Conservation (phyloP, 1,140 invertebrate genomes). For the Zaprionus africanus region DNA sequence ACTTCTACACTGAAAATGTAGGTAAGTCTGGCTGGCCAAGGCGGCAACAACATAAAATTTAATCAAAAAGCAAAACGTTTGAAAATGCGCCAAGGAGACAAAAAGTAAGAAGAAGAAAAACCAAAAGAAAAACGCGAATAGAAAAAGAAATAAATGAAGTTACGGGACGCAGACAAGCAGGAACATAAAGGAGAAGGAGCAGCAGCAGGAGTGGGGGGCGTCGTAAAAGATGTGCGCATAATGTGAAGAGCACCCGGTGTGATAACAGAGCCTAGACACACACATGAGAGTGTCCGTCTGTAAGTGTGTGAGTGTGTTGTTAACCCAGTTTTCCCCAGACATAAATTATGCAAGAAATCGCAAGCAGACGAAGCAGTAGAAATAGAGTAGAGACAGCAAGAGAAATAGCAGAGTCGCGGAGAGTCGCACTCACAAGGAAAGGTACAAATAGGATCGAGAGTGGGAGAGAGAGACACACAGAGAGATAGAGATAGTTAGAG, state of each 20-base stretch:
- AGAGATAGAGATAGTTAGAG: not conserved
- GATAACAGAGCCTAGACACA: conserved; percentile 65
- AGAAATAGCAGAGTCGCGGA: not conserved
- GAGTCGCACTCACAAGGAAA: conserved; percentile 7
- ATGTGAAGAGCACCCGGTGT: conserved; percentile 71
- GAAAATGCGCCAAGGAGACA: conserved; percentile 68
- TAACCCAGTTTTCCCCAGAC: conserved; percentile 75
- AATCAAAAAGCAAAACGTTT: conserved; percentile 78
- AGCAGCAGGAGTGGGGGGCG: not conserved
- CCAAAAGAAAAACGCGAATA: not conserved
- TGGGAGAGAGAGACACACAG: not conserved
- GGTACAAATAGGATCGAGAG: conserved; percentile 32
- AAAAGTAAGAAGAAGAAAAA: conserved; percentile 19
- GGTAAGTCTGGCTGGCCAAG: conserved; percentile 60
- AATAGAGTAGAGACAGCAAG: conserved; percentile 39
- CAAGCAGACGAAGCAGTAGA: conserved; percentile 42
- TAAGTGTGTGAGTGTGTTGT: conserved; percentile 45
- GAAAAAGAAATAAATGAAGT: conserved; percentile 26
- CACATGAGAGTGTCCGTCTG: not conserved
- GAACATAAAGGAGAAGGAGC: too few relatives aligned
- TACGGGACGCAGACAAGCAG: conserved; percentile 1
- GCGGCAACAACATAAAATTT: conserved; percentile 70
- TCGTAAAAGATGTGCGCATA: conserved; percentile 65
- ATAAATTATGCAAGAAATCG: conserved; percentile 80
- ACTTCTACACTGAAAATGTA: conserved; percentile 51